These are phyloP conservation scores for Ptychoptera contaminata DNA, from an alignment of 2,888 invertebrate genomes.

Conservation along the genomic window DNA sequence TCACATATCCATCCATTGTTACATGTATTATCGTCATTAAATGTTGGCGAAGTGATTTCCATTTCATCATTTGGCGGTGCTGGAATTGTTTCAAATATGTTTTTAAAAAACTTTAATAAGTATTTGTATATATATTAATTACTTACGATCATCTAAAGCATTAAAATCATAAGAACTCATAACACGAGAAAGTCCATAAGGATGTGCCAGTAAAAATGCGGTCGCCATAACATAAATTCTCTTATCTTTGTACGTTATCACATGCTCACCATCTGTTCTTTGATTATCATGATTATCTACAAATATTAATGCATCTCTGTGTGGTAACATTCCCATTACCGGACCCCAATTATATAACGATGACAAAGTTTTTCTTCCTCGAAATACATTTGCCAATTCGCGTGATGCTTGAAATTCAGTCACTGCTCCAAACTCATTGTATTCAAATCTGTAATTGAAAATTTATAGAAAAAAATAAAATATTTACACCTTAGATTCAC, in stretches of 20 bases:
- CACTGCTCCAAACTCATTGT: constrained; percentile 38
- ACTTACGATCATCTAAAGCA: constrained; percentile 14
- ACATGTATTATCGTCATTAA: constrained; percentile 45
- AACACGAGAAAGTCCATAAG: constrained; percentile 56
- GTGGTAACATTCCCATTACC: constrained; percentile 32
- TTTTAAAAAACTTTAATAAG: too few species aligned
- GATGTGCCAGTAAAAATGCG: constrained; percentile 53
- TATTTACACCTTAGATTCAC: background rate
- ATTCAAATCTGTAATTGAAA: constrained; percentile 28
- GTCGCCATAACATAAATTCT: constrained; percentile 31
- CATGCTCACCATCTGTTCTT: constrained; percentile 33
- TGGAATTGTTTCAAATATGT: too few species aligned
- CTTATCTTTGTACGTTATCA: constrained; percentile 25
- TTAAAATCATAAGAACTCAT: constrained; percentile 68
- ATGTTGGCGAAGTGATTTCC: constrained; percentile 34
- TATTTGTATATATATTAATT: too few species aligned
- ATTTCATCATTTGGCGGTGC: constrained; percentile 34
- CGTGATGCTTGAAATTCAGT: constrained; percentile 44
- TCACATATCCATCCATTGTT: constrained; percentile 60
- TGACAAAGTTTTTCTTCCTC: constrained; percentile 38
- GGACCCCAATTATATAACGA: constrained; percentile 31
- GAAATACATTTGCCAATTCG: constrained; percentile 40
- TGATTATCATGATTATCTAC: constrained; percentile 76
- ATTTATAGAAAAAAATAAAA: background rate
- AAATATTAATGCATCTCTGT: constrained; percentile 44